Base-by-base conservation (phyloP, 2,113 vertebrate genomes). In the Myotis lucifugus region DNA sequence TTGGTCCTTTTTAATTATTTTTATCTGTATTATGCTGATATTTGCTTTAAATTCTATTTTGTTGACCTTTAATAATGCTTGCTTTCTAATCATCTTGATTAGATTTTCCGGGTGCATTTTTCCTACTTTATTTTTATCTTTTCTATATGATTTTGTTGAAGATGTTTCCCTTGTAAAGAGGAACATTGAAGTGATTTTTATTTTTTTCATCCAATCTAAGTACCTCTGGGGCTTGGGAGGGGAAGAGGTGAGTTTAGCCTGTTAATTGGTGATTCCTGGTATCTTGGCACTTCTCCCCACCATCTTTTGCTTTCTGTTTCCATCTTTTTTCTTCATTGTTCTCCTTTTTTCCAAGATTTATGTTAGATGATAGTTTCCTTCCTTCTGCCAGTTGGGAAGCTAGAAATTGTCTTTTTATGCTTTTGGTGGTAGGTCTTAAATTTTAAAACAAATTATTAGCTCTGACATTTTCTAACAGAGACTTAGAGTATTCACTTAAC, bases 281-380 rank as follows among this genome's bases (percentile, higher is more conserved):
- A 0, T 7, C 10, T 3, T 1, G 9, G 52, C 6, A 17, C 9
- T 21, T 27, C 6, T 21, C 4, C 67, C 27, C 46, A 3, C 59
- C 8, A 25, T 6, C 77, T 23, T 40, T 3, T 34, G 23, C 37
- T 50, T 82, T n/a, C 13, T 14, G 2, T 93, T 78, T 40, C 32
- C 23, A 37, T 48, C 40, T 21, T n/a, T 72, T 10, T 48, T n/a
- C 46, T 73, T 69, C 17, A 18, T 32, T 50, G 61, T 34, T 10
- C 64, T 46, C 46, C 46, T 8, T 32, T 61, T 40, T 61, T 29
- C 48, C n/a, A 29, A 29, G 5, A 25, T 78, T 84, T 32, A 46
- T 13, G 21, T 5, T 12, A 17, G 23, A 64, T 19, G 48, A n/a
- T 15, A 3, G 13, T 82, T 72, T 50, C n/a, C 50, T 67, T 54